Conservation (phyloP, 2,888 invertebrate species). For the Cephus pygmeus region DNA sequence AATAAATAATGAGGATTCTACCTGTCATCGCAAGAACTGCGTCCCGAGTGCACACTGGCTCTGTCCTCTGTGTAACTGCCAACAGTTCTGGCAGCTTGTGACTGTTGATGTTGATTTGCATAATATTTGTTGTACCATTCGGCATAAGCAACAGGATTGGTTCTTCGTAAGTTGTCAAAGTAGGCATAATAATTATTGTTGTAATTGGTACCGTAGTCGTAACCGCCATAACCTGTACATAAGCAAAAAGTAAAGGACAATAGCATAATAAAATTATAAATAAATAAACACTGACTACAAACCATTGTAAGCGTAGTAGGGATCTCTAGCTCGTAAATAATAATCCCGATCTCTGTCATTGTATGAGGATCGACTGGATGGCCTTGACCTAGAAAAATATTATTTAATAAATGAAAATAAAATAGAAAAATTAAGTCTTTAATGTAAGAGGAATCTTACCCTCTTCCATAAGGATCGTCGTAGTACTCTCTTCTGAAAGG, state of each 20-base stretch:
- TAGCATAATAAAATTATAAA: too few species aligned
- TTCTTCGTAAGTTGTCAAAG: slow-evolving; percentile 80
- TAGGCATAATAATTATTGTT: slow-evolving; percentile 73
- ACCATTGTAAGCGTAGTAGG: slow-evolving; percentile 59
- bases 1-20: slow-evolving; percentile 59
- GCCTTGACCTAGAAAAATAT: slow-evolving; percentile 52
- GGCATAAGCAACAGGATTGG: slow-evolving; percentile 83
- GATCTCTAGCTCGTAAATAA: slow-evolving; percentile 55
- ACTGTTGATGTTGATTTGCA: slow-evolving; percentile 60
- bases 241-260: too few species aligned
- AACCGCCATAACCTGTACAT: slow-evolving; percentile 48
- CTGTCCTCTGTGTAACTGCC: slow-evolving; percentile 72
- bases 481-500: slow-evolving; percentile 56
- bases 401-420: background rate
- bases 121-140: slow-evolving; percentile 82
- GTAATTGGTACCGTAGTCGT: slow-evolving; percentile 56
- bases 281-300: slow-evolving; percentile 17
- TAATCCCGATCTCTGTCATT: slow-evolving; percentile 62
- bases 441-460: slow-evolving; percentile 31
- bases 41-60: slow-evolving; percentile 84
- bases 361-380: slow-evolving; percentile 63
- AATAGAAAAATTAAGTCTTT: background rate
- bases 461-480: slow-evolving; percentile 59
- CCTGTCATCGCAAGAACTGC: slow-evolving; percentile 83
- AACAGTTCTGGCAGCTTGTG: slow-evolving; percentile 48